A percentile compares a stretch with the other conserved stretches of the same genome.
These are phyloP conservation scores for Linepithema humile DNA, from an alignment of 1,140 invertebrate genomes.

Conservation along the genomic window DNA sequence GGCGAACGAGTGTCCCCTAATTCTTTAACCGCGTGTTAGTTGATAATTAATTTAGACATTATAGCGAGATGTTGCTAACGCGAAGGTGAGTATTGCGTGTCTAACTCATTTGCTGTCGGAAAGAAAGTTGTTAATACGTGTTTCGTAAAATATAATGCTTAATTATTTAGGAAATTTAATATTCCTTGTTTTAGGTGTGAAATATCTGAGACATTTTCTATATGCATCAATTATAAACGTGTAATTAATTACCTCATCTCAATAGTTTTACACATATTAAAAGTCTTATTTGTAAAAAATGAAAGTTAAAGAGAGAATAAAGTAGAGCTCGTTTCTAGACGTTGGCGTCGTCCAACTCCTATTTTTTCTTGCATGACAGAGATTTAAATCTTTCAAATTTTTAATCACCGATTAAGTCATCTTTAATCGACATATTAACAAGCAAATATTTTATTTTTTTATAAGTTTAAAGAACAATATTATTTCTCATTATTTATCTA, in stretches of 20 bases:
- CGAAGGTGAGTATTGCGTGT: constrained; percentile 55
- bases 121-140: neutral
- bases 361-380: constrained; percentile 50
- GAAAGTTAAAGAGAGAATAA: no score
- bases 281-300: neutral
- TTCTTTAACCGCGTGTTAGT: constrained; percentile 53
- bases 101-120: constrained; percentile 35
- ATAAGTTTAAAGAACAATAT: neutral
- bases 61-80: neutral
- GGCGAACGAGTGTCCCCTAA: neutral
- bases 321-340: constrained; percentile 83
- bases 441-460: neutral
- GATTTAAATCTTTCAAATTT: neutral
- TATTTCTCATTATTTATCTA: neutral
- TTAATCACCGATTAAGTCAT: neutral
- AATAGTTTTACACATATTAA: neutral
- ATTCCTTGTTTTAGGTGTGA: neutral
- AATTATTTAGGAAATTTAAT: neutral
- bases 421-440: neutral
- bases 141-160: neutral
- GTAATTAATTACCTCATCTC: neutral
- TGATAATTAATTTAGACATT: neutral
- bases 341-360: constrained; percentile 74
- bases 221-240: neutral
- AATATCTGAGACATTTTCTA: neutral